Percentiles rank a stretch among this genome's conserved stretches.
phyloP scores from a whole-genome alignment of 2,888 invertebrate species.

The Liopterus haemorrhoidalis region DNA sequence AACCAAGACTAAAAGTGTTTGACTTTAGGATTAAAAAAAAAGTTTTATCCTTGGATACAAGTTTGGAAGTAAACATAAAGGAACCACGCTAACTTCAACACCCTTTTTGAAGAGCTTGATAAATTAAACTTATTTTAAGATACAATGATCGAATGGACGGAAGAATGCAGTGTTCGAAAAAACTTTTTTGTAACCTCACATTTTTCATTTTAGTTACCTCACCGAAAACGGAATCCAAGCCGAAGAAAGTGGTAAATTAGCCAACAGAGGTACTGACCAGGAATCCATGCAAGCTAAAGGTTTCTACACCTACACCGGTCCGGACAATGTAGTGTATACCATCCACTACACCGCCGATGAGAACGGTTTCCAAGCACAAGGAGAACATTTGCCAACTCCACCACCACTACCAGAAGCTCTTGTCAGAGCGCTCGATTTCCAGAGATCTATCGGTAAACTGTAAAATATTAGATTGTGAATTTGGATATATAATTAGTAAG shows the following conservation, averaged over 20 bases:
- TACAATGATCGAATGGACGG: too few relatives aligned
- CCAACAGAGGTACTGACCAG: conserved; percentile 49
- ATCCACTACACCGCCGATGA: conserved; percentile 58
- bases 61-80: too few relatives aligned
- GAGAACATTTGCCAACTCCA: conserved; percentile 46
- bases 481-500: too few relatives aligned
- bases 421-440: conserved; percentile 33
- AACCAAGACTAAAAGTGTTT: too few relatives aligned
- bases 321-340: conserved; percentile 53
- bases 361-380: conserved; percentile 52
- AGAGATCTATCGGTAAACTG: conserved; percentile 26
- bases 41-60: too few relatives aligned
- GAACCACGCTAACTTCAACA: too few relatives aligned
- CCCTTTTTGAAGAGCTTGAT: not conserved
- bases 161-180: too few relatives aligned
- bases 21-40: too few relatives aligned
- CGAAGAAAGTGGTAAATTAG: conserved; percentile 53
- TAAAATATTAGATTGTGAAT: conserved; percentile 15
- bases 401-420: conserved; percentile 39
- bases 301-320: conserved; percentile 62
- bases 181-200: conserved; percentile 23
- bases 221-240: conserved; percentile 53
- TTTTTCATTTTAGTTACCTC: conserved; percentile 42
- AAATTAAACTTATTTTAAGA: too few relatives aligned
- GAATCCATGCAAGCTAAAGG: conserved; percentile 59